Evolutionary conservation across 2,797 vertebrate species (phyloP).

Genomic region (Sebastolobus alascanus): DNA sequence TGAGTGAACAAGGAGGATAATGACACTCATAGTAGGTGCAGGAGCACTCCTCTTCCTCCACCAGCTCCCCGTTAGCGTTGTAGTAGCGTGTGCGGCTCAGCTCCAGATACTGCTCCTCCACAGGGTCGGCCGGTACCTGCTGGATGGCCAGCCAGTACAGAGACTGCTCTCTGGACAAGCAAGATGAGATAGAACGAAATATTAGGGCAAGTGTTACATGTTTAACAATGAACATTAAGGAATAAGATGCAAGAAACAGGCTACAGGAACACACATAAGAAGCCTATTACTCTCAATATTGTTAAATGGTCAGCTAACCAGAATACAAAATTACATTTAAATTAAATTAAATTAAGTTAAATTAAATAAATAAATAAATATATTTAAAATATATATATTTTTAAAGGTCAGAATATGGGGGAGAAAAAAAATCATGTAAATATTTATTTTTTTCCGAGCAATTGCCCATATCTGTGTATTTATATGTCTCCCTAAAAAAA

Average conservation of each 20-base stretch:
- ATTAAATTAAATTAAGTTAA: no score
- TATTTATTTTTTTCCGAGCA: not conserved
- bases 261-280: not conserved
- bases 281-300: not conserved
- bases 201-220: not conserved
- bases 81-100: constrained; percentile 97
- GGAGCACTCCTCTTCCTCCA: constrained; percentile 97
- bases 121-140: constrained; percentile 97
- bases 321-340: not conserved
- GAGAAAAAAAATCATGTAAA: not conserved
- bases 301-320: not conserved
- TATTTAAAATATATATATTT: no score
- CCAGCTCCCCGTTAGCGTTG: constrained; percentile 97
- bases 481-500: no score
- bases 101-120: constrained; percentile 98
- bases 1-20: constrained; percentile 97
- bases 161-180: constrained; percentile 92
- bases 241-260: not conserved
- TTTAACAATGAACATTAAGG: not conserved
- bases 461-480: not conserved
- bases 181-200: not conserved
- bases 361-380: no score
- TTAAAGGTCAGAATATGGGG: not conserved
- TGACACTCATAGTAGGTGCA: constrained; percentile 99
- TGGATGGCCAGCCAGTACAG: constrained; percentile 99